These are phyloP conservation scores for Pipistrellus pygmaeus DNA, from an alignment of 2,797 vertebrate genomes.

Conservation along the genomic window DNA sequence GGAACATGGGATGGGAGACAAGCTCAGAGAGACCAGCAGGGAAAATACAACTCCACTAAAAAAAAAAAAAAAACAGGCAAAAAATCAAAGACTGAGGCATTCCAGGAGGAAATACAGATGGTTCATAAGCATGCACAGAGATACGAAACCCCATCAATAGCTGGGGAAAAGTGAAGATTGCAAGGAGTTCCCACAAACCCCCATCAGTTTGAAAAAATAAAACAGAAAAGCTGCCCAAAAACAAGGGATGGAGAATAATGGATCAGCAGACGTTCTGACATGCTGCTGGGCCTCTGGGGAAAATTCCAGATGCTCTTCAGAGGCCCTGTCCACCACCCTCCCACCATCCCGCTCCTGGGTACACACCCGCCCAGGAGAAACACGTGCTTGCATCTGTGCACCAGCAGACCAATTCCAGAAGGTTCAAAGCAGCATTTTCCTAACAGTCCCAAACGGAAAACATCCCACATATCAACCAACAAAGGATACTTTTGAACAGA, in stretches of 20 bases:
- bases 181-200: neutral
- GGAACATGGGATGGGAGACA: neutral
- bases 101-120: neutral
- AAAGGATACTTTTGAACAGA: neutral
- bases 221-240: neutral
- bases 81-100: neutral
- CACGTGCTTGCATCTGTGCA: neutral
- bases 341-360: neutral
- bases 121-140: neutral
- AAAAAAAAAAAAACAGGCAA: neutral
- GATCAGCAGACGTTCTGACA: neutral
- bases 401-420: slow-evolving; percentile 32
- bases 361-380: neutral
- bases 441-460: slow-evolving; percentile 50
- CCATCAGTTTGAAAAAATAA: neutral
- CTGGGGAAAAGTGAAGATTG: neutral
- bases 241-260: neutral
- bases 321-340: neutral
- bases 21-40: neutral
- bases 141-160: neutral
- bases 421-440: slow-evolving; percentile 3
- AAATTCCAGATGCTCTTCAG: neutral
- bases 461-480: neutral
- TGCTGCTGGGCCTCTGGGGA: neutral
- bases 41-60: neutral